These are phyloP conservation scores for Crax fasciolata DNA, from an alignment of 2,797 vertebrate genomes.

Conservation along the genomic window DNA sequence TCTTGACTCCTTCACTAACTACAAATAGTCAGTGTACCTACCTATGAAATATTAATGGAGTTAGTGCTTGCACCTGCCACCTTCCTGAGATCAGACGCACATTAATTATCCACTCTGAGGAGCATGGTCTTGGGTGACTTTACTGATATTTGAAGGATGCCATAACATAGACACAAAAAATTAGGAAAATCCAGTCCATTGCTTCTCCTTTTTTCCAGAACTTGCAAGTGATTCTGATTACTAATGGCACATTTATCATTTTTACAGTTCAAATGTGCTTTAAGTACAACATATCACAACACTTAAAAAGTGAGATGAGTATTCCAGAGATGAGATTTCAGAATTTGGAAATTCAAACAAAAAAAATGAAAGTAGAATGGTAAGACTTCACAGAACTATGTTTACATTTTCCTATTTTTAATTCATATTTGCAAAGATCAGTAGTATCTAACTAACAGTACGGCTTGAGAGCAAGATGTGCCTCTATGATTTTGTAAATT, in stretches of 20 bases:
- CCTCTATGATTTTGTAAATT: background rate
- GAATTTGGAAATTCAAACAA: background rate
- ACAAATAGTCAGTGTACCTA: background rate
- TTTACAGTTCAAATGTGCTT: background rate
- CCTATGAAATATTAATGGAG: background rate
- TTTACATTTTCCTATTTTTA: background rate
- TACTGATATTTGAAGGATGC: background rate
- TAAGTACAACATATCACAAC: background rate
- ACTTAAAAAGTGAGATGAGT: background rate
- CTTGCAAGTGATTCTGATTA: background rate
- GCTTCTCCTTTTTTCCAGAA: background rate
- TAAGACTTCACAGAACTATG: background rate
- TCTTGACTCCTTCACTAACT: background rate
- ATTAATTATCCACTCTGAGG: background rate
- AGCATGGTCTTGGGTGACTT: background rate
- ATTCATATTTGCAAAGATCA: background rate
- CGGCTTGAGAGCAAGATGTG: background rate
- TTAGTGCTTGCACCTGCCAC: background rate
- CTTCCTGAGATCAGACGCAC: background rate
- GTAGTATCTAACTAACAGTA: background rate
- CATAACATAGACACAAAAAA: background rate
- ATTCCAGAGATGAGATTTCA: background rate
- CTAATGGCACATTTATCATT: background rate
- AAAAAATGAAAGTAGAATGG: background rate
- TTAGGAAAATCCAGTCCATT: background rate